Conservation (phyloP, 2,113 vertebrate genomes). For the Camarhynchus parvulus region DNA sequence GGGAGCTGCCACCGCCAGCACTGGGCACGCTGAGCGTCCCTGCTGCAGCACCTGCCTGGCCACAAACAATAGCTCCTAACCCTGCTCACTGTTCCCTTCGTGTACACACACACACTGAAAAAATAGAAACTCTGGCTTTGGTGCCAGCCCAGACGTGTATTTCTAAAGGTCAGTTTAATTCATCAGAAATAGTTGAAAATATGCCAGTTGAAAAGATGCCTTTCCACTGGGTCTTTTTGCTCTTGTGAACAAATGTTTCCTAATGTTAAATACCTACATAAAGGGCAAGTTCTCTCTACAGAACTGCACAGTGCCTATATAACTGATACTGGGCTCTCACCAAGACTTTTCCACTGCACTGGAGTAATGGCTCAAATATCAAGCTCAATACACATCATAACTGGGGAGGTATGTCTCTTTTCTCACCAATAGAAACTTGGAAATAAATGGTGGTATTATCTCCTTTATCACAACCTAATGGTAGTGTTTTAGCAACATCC, state of each 20-base stretch:
- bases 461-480: not conserved
- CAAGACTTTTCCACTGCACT: not conserved
- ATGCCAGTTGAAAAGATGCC: slow-evolving; percentile 20
- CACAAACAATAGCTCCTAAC: not conserved
- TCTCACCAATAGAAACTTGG: not conserved
- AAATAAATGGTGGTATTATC: not conserved
- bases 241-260: slow-evolving; percentile 28
- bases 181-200: slow-evolving; percentile 25
- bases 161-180: slow-evolving; percentile 58
- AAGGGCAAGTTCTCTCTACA: slow-evolving; percentile 9
- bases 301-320: not conserved
- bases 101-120: not conserved
- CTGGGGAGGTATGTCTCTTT: not conserved
- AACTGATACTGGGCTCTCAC: not conserved
- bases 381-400: not conserved
- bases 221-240: slow-evolving; percentile 42
- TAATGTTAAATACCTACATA: not conserved
- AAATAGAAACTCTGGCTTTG: not conserved
- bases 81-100: not conserved
- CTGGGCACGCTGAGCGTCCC: not conserved
- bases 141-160: not conserved
- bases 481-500: not conserved
- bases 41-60: not conserved
- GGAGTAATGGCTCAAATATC: not conserved
- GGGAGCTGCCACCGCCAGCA: not conserved